Base-by-base conservation (phyloP, 2,888 invertebrate species). In the Torymus aiolomorphi region DNA sequence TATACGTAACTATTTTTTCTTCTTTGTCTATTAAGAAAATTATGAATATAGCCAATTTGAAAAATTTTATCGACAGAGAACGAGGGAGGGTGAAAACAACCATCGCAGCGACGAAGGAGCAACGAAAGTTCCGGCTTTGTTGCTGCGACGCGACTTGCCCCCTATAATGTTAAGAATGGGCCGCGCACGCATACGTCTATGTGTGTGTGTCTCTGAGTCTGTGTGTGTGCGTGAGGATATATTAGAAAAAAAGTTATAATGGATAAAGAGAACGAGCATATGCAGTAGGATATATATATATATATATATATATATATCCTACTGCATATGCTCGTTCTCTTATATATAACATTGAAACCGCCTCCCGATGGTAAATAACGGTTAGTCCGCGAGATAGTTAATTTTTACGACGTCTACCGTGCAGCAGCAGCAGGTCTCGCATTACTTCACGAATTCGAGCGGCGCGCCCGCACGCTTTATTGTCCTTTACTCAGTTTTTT, bases 331-430 rank as follows among this genome's bases (percentile, higher is more conserved):
- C n/a, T n/a, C n/a, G n/a, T n/a, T n/a, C n/a, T n/a, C n/a, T n/a
- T n/a, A n/a, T n/a, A n/a, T n/a, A n/a, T n/a, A n/a, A n/a, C n/a
- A n/a, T n/a, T n/a, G 31, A 31, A 31, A 31, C 20, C 56, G 63
- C 62, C 74, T 78, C 69, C 56, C 42, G 20, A 75, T 75, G 61
- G 70, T 63, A 71, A 75, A 70, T 66, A 31, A 70, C 52, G 13
- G 52, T 70, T 74, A 79, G 24, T 75, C 67, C 16, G n/a, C 49
- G 14, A 63, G 56, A 71, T 54, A 72, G 71, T 78, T 76, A 51
- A 69, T 76, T 77, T 78, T 78, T 78, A 75, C 51, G 42, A 65
- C 65, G 57, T 76, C 57, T 69, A 69, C 63, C 49, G 31, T 5
- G 31, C 31, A 31, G 31, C 24, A 24, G 24, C 31, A 31, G 31